Conservation (phyloP, 2,888 invertebrate species). For the Agonopterix alstromeriana region DNA sequence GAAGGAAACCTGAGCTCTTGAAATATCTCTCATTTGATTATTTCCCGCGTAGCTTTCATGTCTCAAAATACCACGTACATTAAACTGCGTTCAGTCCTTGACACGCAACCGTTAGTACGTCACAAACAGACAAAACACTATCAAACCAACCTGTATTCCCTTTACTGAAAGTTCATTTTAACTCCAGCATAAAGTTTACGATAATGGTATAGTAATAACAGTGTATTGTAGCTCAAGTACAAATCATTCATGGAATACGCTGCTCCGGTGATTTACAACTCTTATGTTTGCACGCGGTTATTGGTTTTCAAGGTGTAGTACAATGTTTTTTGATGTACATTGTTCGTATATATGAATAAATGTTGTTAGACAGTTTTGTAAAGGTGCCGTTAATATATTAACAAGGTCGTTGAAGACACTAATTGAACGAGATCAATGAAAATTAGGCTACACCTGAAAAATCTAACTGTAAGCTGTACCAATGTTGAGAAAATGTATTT, state of each 20-base stretch:
- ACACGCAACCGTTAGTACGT: slow-evolving; percentile 33
- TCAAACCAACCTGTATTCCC: slow-evolving; percentile 7
- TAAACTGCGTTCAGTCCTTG: slow-evolving; percentile 28
- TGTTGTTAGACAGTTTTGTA: too few species aligned
- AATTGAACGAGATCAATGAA: too few species aligned
- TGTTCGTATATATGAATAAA: too few species aligned
- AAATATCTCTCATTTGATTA: background rate
- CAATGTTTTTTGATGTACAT: too few species aligned
- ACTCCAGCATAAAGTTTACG: slow-evolving; percentile 3
- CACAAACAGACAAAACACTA: slow-evolving; percentile 9
- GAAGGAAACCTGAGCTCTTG: too few species aligned
- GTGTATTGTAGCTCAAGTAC: slow-evolving; percentile 44
- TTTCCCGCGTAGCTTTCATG: slow-evolving; percentile 8
- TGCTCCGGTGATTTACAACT: slow-evolving; percentile 40
- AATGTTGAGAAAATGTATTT: too few species aligned
- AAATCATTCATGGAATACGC: slow-evolving; percentile 57
- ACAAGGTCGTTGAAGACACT: too few species aligned
- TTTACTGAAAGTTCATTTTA: background rate
- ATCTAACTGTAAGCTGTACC: too few species aligned
- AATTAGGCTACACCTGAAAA: too few species aligned
- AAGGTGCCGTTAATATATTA: too few species aligned
- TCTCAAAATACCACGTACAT: slow-evolving; percentile 26
- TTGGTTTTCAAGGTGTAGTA: slow-evolving; percentile 27
- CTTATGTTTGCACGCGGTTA: slow-evolving; percentile 28
- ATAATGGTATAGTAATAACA: slow-evolving; percentile 16